Evolutionary conservation across 2,113 vertebrate genomes (phyloP).

Genomic region (Sialia sialis): DNA sequence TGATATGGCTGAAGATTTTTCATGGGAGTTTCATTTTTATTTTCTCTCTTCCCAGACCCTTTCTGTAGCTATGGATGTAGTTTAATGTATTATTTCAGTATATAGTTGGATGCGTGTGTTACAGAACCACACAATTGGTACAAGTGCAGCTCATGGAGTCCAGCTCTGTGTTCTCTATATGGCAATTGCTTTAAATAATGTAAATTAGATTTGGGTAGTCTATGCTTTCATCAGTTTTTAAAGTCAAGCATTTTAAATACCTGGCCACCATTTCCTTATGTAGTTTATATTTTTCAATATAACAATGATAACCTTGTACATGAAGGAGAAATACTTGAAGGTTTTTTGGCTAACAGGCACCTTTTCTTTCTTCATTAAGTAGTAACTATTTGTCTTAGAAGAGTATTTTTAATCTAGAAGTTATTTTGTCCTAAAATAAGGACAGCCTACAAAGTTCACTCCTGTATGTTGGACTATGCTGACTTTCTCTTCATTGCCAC

Average conservation of each 20-base stretch:
- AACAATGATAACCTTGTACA: neutral
- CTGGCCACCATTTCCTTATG: neutral
- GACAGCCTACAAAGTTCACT: neutral
- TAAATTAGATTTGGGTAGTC: neutral
- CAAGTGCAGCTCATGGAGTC: neutral
- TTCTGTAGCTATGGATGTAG: neutral
- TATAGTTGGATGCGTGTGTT: neutral
- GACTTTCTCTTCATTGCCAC: neutral
- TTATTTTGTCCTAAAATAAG: neutral
- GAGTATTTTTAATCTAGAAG: neutral
- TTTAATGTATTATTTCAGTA: neutral
- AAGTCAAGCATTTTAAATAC: neutral
- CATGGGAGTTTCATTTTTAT: neutral
- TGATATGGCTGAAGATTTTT: neutral
- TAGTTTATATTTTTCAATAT: neutral
- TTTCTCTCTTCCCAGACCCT: neutral
- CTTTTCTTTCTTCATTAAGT: neutral
- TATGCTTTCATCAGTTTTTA: neutral
- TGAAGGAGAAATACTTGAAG: neutral
- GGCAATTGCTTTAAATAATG: neutral
- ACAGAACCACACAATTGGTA: neutral
- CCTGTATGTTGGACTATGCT: neutral
- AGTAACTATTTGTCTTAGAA: neutral
- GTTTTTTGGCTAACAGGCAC: neutral
- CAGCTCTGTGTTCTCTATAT: neutral